These are phyloP conservation scores for Ploceus nigricollis DNA, from an alignment of 2,113 vertebrate species.

Conservation along the genomic window DNA sequence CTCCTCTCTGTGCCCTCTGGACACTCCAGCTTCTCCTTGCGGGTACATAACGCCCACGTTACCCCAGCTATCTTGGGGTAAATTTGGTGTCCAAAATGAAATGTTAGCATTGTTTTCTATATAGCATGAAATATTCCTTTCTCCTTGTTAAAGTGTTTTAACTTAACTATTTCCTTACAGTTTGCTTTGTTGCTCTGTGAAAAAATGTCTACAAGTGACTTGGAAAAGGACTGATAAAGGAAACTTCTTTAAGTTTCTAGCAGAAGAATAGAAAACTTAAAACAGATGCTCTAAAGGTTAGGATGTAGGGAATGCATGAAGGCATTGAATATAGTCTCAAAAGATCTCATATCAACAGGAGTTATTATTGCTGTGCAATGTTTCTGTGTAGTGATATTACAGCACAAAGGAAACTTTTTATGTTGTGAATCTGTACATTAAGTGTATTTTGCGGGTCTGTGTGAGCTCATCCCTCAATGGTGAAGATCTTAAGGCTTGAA, in stretches of 20 bases:
- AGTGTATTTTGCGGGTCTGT: background rate
- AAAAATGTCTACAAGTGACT: background rate
- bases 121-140: background rate
- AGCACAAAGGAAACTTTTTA: background rate
- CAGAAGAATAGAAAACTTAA: background rate
- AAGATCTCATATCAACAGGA: background rate
- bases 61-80: background rate
- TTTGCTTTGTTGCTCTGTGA: background rate
- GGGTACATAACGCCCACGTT: fast-evolving
- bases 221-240: background rate
- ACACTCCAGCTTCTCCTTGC: background rate
- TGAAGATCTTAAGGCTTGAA: background rate
- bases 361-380: background rate
- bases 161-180: background rate
- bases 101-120: background rate
- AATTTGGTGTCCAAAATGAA: background rate
- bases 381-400: background rate
- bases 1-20: background rate
- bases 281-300: background rate
- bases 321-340: background rate
- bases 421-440: background rate
- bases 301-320: background rate
- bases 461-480: background rate
- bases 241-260: background rate
- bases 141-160: background rate